phyloP scores from a whole-genome alignment of 2,888 invertebrate genomes.

The Brachyptera risi region DNA sequence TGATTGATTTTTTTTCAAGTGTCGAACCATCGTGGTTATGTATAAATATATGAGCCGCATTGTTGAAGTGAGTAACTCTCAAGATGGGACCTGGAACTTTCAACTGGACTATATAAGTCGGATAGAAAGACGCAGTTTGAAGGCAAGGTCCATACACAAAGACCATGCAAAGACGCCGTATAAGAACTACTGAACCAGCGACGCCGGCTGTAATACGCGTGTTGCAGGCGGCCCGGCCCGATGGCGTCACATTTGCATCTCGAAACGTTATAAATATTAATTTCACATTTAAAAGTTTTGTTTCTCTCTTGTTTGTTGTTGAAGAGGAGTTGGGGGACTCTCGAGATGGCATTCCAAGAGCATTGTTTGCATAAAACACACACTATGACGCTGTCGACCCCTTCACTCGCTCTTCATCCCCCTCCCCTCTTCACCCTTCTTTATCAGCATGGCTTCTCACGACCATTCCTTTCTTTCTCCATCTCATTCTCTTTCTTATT shows the following conservation, averaged over 20 bases:
- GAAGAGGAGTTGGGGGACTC: background rate
- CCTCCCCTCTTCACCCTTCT: background rate
- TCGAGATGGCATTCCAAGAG: slow-evolving; percentile 2
- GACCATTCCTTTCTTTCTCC: background rate
- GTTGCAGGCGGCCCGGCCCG: background rate
- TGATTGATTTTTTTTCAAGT: too few relatives aligned
- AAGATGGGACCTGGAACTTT: too few relatives aligned
- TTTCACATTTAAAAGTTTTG: slow-evolving; percentile 32
- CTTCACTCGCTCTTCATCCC: slow-evolving; percentile 1
- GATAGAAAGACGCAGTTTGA: too few relatives aligned
- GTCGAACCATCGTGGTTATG: too few relatives aligned
- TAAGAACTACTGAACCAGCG: too few relatives aligned
- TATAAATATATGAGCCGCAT: too few relatives aligned
- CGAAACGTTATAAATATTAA: slow-evolving; percentile 32
- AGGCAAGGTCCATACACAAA: too few relatives aligned
- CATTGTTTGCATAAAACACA: slow-evolving; percentile 21
- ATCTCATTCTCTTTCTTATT: background rate
- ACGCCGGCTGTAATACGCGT: too few relatives aligned
- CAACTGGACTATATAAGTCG: too few relatives aligned
- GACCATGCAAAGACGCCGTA: too few relatives aligned
- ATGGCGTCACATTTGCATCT: slow-evolving; percentile 28
- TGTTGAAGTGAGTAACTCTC: too few relatives aligned
- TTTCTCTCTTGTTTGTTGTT: slow-evolving; percentile 24
- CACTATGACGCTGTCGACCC: background rate
- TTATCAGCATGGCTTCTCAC: background rate